Evolutionary conservation across 2,888 invertebrate species (phyloP).

Genomic region (Malachius bipustulatus): DNA sequence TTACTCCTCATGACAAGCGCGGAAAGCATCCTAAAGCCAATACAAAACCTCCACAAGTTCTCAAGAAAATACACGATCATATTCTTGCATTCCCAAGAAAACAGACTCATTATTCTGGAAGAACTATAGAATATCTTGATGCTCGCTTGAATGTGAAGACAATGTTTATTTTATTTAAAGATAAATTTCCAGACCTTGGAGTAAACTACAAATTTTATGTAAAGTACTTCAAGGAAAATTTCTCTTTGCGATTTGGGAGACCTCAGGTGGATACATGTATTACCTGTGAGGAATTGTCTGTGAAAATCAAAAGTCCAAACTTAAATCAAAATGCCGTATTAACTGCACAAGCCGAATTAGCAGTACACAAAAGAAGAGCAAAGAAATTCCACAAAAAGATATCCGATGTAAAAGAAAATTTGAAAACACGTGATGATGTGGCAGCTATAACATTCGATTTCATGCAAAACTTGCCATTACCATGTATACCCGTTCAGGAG

Average conservation of each 20-base stretch:
- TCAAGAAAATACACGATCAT: slow-evolving; percentile 14
- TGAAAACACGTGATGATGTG: slow-evolving; percentile 15
- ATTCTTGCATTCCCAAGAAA: slow-evolving; percentile 13
- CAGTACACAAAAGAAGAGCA: slow-evolving; percentile 19
- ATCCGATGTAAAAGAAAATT: slow-evolving; percentile 13
- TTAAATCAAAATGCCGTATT: slow-evolving; percentile 18
- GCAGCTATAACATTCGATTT: slow-evolving; percentile 19
- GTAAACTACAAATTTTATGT: slow-evolving; percentile 21
- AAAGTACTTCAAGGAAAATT: slow-evolving; percentile 20
- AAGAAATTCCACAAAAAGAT: slow-evolving; percentile 21
- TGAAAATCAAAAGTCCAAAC: slow-evolving; percentile 16
- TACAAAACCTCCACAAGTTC: slow-evolving; percentile 11
- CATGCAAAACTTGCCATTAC: slow-evolving; percentile 23
- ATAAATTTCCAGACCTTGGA: slow-evolving; percentile 15
- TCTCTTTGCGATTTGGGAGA: slow-evolving; percentile 20
- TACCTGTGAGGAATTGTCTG: slow-evolving; percentile 17
- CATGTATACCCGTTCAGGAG: slow-evolving; percentile 21
- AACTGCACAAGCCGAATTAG: slow-evolving; percentile 16
- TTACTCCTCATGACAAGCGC: slow-evolving; percentile 11
- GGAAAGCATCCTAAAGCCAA: slow-evolving; percentile 13
- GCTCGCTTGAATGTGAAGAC: slow-evolving; percentile 19
- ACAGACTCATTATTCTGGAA: slow-evolving; percentile 17
- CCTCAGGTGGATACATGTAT: slow-evolving; percentile 20
- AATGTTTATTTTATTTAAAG: slow-evolving; percentile 20
- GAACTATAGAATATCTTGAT: slow-evolving; percentile 18